phyloP scores from a whole-genome alignment of 2,797 vertebrate genomes.

The Liparis tanakae region DNA sequence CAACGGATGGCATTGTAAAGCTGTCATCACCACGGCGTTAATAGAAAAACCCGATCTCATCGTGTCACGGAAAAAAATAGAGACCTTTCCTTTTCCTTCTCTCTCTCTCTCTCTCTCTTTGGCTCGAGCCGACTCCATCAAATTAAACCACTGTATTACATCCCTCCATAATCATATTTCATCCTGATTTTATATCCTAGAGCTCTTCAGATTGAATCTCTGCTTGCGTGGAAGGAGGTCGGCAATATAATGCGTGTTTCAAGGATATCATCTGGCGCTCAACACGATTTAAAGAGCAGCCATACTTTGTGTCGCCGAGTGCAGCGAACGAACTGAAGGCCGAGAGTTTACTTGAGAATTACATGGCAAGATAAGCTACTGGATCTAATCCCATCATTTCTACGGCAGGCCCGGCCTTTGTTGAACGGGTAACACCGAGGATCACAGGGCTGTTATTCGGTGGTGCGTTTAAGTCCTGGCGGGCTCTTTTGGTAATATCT shows the following conservation, averaged over 20 bases:
- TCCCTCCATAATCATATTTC: constrained; percentile 66
- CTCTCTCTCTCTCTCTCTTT: constrained; percentile 21
- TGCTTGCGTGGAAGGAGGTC: constrained; percentile 23
- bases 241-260: constrained; percentile 41
- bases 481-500: background rate
- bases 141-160: constrained; percentile 64
- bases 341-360: constrained; percentile 51
- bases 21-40: constrained; percentile 57
- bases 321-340: constrained; percentile 16
- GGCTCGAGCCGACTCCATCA: constrained; percentile 49
- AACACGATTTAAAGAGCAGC: constrained; percentile 16
- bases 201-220: constrained; percentile 50
- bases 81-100: constrained; percentile 18
- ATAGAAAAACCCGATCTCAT: constrained; percentile 67
- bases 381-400: constrained; percentile 52
- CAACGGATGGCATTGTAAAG: constrained; percentile 59
- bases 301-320: constrained; percentile 17
- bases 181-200: constrained; percentile 59
- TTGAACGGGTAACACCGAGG: constrained; percentile 38
- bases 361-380: constrained; percentile 46
- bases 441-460: constrained; percentile 29
- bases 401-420: constrained; percentile 41
- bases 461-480: background rate
- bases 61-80: constrained; percentile 33
- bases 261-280: constrained; percentile 47